Evolutionary conservation across 2,797 vertebrate species (phyloP), one percentile per base, ranked within the genome.

Genomic region (Tenualosa thibaudeaui): DNA sequence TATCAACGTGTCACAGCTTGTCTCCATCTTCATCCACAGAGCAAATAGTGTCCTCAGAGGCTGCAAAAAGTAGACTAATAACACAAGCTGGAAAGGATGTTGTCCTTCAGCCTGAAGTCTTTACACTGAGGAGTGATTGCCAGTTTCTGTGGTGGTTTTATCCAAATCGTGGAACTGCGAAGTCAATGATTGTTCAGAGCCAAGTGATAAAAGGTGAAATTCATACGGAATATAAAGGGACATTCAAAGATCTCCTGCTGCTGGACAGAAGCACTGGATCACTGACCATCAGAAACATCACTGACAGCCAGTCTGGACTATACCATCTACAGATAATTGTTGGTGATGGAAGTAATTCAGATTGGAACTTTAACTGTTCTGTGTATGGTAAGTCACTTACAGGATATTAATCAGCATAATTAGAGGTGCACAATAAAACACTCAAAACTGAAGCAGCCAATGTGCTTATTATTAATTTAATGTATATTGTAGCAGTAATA

Each of bases 221-320:
- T 40, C 2, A 15, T 40, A 75, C 68, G 19, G 31, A 43, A 40
- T 75, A 43, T 19, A 40, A 40, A 40, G 68, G 68, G 3, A 17
- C 4, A 43, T 40, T 75, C 37, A 75, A 75, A 26, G 31, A 43
- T 31, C 0, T 5, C 31, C 31, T 75, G 31, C 3, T 17, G 68
- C 68, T 75, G 68, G 37, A 75, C 68, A 75, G 68, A 75, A 43
- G 19, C 13, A 75, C 31, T 5, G 68, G 68, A 19, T 75, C 68
- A 43, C 31, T 75, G 37, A 75, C 68, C 37, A 75, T 75, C 68
- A 75, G 31, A 75, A 40, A 75, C 68, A 43, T 75, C 68, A 75
- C 31, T 31, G 7, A 5, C 68, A 75, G 31, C 15, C 31, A 43
- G 37, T 75, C 68, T 40, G 68, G 68, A 5, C 13, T 40, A 5